Percentiles rank a stretch among this genome's conserved stretches.
phyloP scores from a whole-genome alignment of 2,113 vertebrate genomes.

The Aramus guarauna region DNA sequence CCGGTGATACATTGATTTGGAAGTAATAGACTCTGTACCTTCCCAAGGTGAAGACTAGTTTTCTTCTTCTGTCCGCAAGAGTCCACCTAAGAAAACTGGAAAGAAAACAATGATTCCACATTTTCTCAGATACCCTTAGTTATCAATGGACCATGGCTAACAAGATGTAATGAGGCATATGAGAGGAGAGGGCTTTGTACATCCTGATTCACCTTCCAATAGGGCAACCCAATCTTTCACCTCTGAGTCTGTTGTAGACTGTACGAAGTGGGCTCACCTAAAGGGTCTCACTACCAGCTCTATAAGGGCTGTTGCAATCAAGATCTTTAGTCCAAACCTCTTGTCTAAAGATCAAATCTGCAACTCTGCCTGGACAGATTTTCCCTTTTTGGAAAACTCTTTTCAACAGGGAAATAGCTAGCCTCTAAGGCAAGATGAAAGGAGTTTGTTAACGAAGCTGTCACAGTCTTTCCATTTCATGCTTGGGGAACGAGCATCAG shows the following conservation, averaged over 20 bases:
- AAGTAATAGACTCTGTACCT: neutral
- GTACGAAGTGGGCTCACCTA: neutral
- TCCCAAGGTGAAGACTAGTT: neutral
- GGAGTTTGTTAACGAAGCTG: neutral
- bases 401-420: neutral
- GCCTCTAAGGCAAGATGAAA: neutral
- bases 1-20: neutral
- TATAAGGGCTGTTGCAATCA: neutral
- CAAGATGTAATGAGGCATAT: neutral
- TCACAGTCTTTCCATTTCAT: neutral
- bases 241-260: neutral
- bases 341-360: neutral
- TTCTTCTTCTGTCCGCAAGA: neutral
- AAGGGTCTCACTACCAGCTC: neutral
- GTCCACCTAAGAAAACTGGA: neutral
- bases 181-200: neutral
- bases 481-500: neutral
- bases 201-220: neutral
- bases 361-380: neutral
- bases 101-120: neutral
- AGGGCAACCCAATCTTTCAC: neutral
- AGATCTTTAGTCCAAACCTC: neutral
- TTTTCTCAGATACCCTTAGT: neutral
- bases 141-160: neutral
- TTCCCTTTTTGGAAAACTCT: neutral